These are phyloP conservation scores for Caenorhabditis angaria DNA, from an alignment of 2,888 invertebrate genomes.

Conservation along the genomic window DNA sequence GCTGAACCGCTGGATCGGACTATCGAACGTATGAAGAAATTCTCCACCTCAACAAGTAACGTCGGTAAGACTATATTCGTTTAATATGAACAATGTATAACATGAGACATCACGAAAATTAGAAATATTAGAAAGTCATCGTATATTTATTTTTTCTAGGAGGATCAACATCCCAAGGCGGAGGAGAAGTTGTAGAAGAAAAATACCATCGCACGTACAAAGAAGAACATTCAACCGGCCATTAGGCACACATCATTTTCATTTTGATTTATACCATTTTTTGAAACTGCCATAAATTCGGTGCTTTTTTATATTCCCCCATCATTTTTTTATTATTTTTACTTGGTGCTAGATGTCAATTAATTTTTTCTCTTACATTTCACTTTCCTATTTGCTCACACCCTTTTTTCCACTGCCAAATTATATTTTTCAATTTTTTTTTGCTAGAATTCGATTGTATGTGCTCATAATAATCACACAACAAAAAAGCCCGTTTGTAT, in stretches of 20 bases:
- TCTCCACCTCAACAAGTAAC: constrained; percentile 66
- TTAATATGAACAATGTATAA: too few species aligned
- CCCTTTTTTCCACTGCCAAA: too few species aligned
- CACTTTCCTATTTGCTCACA: too few species aligned
- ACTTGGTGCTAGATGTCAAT: constrained; percentile 7
- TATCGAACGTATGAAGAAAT: constrained; percentile 71
- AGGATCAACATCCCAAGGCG: constrained; percentile 36
- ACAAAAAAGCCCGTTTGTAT: too few species aligned
- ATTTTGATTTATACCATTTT: background rate
- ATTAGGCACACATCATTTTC: background rate
- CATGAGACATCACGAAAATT: too few species aligned
- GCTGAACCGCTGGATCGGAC: constrained; percentile 72
- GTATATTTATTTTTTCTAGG: constrained; percentile 6
- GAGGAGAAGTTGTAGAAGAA: constrained; percentile 64
- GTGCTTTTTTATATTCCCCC: constrained; percentile 6
- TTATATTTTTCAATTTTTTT: too few species aligned
- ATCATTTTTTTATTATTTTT: background rate
- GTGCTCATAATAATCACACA: too few species aligned
- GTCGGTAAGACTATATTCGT: too few species aligned
- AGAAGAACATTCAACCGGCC: constrained; percentile 43
- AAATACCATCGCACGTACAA: constrained; percentile 66
- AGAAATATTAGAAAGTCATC: background rate
- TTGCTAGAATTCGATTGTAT: too few species aligned
- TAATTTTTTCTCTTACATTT: too few species aligned
- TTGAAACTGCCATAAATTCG: constrained; percentile 13